Conservation (phyloP, 2,797 vertebrate genomes). For the Anguilla obscura region DNA sequence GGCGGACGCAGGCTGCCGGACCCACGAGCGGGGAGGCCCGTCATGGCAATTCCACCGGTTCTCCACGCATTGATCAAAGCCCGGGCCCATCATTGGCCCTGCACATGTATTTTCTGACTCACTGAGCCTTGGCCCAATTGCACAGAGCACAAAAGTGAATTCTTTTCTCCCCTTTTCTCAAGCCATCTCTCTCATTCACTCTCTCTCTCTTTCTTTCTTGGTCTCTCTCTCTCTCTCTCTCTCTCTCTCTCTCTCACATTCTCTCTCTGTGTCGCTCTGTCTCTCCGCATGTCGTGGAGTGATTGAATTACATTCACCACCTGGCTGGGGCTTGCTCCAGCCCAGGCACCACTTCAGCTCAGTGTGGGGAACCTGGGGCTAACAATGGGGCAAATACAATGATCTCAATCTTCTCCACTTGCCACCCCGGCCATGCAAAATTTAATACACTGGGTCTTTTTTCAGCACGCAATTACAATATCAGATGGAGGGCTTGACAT, state of each 20-base stretch:
- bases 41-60: constrained; percentile 50
- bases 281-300: constrained; percentile 37
- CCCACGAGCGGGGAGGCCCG: constrained; percentile 47
- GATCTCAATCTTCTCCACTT: constrained; percentile 4
- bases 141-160: constrained; percentile 29
- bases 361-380: constrained; percentile 35
- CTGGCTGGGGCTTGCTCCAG: constrained; percentile 29
- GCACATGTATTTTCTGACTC: constrained; percentile 58
- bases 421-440: constrained; percentile 20
- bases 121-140: constrained; percentile 50
- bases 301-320: constrained; percentile 49
- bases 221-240: constrained; percentile 25
- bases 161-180: constrained; percentile 18
- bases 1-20: background rate
- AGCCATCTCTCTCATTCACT: background rate
- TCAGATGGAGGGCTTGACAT: constrained; percentile 57
- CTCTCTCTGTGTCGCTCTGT: constrained; percentile 29
- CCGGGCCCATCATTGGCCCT: constrained; percentile 51
- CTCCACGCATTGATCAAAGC: constrained; percentile 59
- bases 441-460: constrained; percentile 40
- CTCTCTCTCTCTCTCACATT: background rate
- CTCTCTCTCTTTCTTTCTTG: background rate
- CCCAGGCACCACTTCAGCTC: constrained; percentile 28
- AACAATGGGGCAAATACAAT: constrained; percentile 28
- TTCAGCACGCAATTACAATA: constrained; percentile 56